Base-by-base conservation (phyloP, 2,888 invertebrate species). In the Masnerella sp. region DNA sequence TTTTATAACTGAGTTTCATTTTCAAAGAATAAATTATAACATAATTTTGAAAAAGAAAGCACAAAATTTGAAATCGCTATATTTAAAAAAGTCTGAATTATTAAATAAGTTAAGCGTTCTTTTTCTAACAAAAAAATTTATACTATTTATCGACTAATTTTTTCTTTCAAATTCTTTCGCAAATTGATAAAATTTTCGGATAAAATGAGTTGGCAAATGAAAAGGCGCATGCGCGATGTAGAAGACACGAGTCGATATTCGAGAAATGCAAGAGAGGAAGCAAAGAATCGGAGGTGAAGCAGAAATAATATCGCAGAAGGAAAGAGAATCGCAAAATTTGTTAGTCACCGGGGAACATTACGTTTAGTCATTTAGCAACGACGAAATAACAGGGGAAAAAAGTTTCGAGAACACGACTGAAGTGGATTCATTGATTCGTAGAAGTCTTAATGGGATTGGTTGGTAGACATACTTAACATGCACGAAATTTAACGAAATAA, bases 191-290 rank as follows among this genome's bases (percentile, higher is more conserved):
- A 17, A 2, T 1, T 14, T 18, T 11, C 15, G 49, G 14, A 8
- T 14, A 7, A 22, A 22, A 22, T 36, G 12, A 14, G 36, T 2
- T 11, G 8, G n/a, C 7, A 8, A 15, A 28, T 32, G 7, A 30
- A 36, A 43, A 70, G 70, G 79, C 78, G 79, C 81, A 81, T 77
- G 80, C 80, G 82, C 78, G 72, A 52, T 42, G 67, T 62, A 59
- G 61, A 77, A 76, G 72, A 74, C 43, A 43, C 73, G 68, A 78
- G 79, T 79, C 79, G 68, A 79, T 79, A 79, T 71, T 42, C 38
- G 67, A 45, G 47, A 51, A 52, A 43, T 49, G 51, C 38, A 59
- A 45, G 52, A 43, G 49, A 43, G 52, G 59, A 56, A 51, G 47
- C 4, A 34, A 59, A 22, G 36, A 43, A 59, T 47, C 51, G 59